Evolutionary conservation across 2,888 invertebrate genomes (phyloP).

Genomic region (Malthinus flaveolus): DNA sequence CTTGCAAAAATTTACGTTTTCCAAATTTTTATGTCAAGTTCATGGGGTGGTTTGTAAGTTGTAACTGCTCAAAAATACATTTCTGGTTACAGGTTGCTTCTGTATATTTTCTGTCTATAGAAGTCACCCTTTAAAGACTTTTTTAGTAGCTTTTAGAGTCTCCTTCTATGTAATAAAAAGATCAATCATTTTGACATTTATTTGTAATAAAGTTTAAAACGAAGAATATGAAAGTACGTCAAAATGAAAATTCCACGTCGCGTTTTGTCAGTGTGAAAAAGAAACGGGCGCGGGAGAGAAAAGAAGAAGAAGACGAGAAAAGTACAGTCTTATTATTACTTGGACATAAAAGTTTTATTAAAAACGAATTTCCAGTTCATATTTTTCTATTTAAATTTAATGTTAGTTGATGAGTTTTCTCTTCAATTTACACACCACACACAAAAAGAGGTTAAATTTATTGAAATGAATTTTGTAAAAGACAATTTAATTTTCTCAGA

Average conservation of each 20-base stretch:
- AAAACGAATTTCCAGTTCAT: conserved; percentile 26
- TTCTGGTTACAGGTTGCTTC: too few species aligned
- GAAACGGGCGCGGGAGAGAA: background rate
- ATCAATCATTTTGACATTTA: conserved; percentile 31
- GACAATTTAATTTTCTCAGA: conserved; percentile 23
- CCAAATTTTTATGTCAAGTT: too few species aligned
- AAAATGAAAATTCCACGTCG: conserved; percentile 25
- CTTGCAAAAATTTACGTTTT: too few species aligned
- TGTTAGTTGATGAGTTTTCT: conserved; percentile 24
- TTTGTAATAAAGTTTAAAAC: conserved; percentile 29
- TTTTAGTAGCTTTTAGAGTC: too few species aligned
- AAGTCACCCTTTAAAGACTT: too few species aligned
- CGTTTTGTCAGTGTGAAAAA: conserved; percentile 19
- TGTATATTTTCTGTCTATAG: too few species aligned
- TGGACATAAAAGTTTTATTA: conserved; percentile 26
- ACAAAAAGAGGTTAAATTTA: conserved; percentile 15
- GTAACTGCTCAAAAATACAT: too few species aligned
- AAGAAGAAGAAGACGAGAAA: background rate
- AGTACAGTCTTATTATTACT: conserved; percentile 20
- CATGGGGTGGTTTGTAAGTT: too few species aligned
- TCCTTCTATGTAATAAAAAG: conserved; percentile 23
- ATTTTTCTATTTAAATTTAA: conserved; percentile 27
- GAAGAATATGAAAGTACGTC: conserved; percentile 31
- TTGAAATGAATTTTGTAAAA: conserved; percentile 20
- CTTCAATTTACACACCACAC: conserved; percentile 5